Evolutionary conservation across 2,113 vertebrate species (phyloP).

Genomic region (Hippocampus abdominalis): DNA sequence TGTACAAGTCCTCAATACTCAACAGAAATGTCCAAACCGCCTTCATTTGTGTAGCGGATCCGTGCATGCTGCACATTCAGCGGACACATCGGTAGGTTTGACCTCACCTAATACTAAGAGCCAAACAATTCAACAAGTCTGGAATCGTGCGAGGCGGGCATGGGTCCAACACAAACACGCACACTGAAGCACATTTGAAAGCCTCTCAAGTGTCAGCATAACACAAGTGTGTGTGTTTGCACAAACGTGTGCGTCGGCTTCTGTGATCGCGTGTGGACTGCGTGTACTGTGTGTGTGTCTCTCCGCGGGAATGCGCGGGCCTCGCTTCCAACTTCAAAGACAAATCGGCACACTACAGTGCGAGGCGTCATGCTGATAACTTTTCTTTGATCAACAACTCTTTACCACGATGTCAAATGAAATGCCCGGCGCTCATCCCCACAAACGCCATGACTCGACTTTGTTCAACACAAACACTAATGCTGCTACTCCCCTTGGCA

Average conservation of each 20-base stretch:
- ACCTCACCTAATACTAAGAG: neutral
- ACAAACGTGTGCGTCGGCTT: neutral
- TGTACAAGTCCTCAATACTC: too few species aligned
- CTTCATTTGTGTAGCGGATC: neutral
- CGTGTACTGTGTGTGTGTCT: neutral
- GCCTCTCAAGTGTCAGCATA: neutral
- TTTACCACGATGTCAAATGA: constrained; percentile 58
- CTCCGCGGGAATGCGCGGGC: constrained; percentile 9
- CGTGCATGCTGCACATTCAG: too few species aligned
- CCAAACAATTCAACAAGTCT: neutral
- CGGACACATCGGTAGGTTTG: neutral
- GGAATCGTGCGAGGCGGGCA: neutral
- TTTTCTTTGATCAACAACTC: constrained; percentile 63
- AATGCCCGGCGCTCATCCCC: constrained; percentile 51
- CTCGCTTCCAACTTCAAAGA: constrained; percentile 56
- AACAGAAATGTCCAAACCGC: too few species aligned
- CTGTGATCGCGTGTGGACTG: neutral
- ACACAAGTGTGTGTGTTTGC: neutral
- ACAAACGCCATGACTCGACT: constrained; percentile 37
- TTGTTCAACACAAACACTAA: neutral
- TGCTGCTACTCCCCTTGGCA: neutral
- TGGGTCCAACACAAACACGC: neutral
- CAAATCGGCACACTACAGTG: constrained; percentile 31
- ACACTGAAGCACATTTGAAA: neutral
- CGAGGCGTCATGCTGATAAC: constrained; percentile 58